Base-by-base conservation (phyloP, 2,113 vertebrate species). In the Acanthisitta chloris region DNA sequence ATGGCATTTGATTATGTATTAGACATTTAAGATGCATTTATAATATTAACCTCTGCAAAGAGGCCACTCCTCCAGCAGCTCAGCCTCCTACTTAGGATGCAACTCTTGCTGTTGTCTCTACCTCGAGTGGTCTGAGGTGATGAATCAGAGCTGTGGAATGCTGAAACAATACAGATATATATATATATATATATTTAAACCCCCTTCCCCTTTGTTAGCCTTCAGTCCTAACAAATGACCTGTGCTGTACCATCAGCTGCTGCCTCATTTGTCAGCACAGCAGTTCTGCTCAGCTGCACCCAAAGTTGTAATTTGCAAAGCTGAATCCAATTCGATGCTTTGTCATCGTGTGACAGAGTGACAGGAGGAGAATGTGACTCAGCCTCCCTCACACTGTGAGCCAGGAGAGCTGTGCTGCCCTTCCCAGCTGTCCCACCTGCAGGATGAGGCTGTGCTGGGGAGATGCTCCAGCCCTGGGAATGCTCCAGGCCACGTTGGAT, bases 1-100 rank as follows among this genome's bases (percentile, higher is more conserved):
- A 92, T 92, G 88, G 81, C 76, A 69, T 95, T 90, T 97, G 95
- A 82, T 94, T 97, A 96, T 81, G 91, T 81, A 79, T 96, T 96
- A 97, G 96, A 72, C 91, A 94, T 97, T 98, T 96, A 95, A 96
- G 92, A 95, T 94, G 92, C 90, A 97, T 97, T 98, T 97, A 97
- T 92, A 96, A 91, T 62, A 97, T 97, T 97, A 97, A 96, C 95
- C 97, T 97, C 97, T 93, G 77, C 33, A 66, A 72, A 95, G 81
- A 92, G 96, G 92, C 90, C 59, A 45, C 93, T 90, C 94, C 94
- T 80, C 61, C 87, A 82, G 2, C 85, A 74, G 86, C 91, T 95
- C 79, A 78, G 72, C 87, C 91, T 85, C 94, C 86, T 95, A 3
- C 51, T 97, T 96, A 96, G 94, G 91, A 97, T 97, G 94, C 92